A percentile compares a stretch with the other conserved stretches of the same genome.
Conservation (phyloP, 2,888 invertebrate genomes). For the Lomographa bimaculata region DNA sequence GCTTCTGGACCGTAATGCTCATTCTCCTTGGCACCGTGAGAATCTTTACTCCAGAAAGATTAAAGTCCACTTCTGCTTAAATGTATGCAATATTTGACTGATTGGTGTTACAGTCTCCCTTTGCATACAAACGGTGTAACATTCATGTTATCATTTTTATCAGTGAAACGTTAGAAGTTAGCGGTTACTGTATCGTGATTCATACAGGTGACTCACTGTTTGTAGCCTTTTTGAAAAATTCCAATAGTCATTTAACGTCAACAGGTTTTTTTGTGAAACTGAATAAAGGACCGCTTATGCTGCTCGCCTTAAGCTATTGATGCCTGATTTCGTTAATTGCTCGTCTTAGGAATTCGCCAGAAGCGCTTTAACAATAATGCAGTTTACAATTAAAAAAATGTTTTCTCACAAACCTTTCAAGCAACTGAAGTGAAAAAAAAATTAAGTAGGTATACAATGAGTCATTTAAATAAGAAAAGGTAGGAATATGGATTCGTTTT, state of each 20-base stretch:
- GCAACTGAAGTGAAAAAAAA: too few relatives aligned
- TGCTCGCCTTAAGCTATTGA: conserved; percentile 20
- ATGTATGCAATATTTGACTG: conserved; percentile 8
- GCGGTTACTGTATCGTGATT: conserved; percentile 60
- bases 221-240: conserved; percentile 28
- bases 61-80: conserved; percentile 31
- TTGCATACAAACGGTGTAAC: conserved; percentile 47
- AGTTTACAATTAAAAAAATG: too few relatives aligned
- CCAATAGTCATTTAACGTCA: conserved; percentile 28
- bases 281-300: conserved; percentile 21
- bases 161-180: conserved; percentile 61
- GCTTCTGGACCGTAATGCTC: conserved; percentile 53
- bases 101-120: conserved; percentile 40
- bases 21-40: conserved; percentile 3
- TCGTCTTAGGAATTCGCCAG: conserved; percentile 23
- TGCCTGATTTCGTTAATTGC: conserved; percentile 25
- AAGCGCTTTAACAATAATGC: conserved; percentile 16
- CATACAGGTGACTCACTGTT: conserved; percentile 61
- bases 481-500: too few relatives aligned
- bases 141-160: conserved; percentile 57
- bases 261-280: conserved; percentile 20
- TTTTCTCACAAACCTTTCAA: too few relatives aligned
- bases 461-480: too few relatives aligned
- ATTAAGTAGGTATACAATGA: too few relatives aligned
- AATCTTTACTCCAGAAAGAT: conserved; percentile 10